phyloP scores from a whole-genome alignment of 1,140 invertebrate genomes.

The Chironomus tepperi region DNA sequence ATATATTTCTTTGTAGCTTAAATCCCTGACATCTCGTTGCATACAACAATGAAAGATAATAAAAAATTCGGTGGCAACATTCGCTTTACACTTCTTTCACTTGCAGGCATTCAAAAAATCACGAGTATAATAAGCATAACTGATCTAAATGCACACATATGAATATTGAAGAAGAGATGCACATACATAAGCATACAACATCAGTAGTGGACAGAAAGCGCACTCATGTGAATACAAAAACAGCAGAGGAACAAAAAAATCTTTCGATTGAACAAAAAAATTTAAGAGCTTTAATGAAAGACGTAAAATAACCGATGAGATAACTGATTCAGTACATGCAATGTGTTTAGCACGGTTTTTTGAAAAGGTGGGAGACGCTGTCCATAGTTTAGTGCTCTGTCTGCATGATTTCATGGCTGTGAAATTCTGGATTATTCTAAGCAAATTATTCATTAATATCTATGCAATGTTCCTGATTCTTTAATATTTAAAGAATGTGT shows the following conservation, averaged over 20 bases:
- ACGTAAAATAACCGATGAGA: neutral
- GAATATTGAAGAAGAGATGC: neutral
- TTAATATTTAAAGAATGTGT: no score
- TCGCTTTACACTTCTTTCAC: neutral
- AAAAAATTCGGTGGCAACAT: neutral
- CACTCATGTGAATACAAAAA: neutral
- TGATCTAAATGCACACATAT: neutral
- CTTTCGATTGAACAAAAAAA: no score
- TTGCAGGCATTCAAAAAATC: neutral
- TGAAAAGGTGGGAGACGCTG: no score
- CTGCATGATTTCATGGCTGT: no score
- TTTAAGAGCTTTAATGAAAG: neutral
- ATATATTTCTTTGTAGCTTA: neutral
- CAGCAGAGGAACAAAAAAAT: neutral
- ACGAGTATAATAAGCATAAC: neutral
- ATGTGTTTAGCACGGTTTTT: no score
- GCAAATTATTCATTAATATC: no score
- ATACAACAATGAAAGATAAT: neutral
- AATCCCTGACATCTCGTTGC: neutral
- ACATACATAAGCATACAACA: neutral
- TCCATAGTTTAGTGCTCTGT: no score
- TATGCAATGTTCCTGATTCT: no score
- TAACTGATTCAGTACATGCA: neutral
- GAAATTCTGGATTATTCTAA: no score
- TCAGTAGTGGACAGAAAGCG: neutral